Evolutionary conservation across 2,888 invertebrate species (phyloP).

Genomic region (Camptogramma bilineatum): DNA sequence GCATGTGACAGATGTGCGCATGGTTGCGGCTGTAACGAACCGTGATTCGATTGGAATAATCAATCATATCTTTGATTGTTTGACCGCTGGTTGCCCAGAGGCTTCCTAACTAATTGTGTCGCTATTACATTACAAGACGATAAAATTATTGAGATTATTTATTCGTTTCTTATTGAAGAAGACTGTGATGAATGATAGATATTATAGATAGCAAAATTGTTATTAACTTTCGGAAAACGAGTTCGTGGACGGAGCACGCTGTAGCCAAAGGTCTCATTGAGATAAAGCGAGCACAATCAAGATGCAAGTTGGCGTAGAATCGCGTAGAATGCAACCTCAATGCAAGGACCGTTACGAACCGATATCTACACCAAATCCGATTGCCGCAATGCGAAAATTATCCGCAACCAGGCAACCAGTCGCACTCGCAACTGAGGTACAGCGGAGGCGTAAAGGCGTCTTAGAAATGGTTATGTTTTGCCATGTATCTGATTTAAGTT

Average conservation of each 20-base stretch:
- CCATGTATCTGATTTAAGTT: conserved; percentile 80
- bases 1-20: conserved; percentile 83
- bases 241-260: conserved; percentile 29
- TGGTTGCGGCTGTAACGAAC: conserved; percentile 81
- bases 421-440: conserved; percentile 53
- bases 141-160: conserved; percentile 19
- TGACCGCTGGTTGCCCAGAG: conserved; percentile 66
- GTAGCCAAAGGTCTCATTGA: conserved; percentile 54
- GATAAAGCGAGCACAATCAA: conserved; percentile 63
- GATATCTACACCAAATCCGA: conserved; percentile 76
- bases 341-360: conserved; percentile 76
- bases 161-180: conserved; percentile 20
- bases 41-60: conserved; percentile 80
- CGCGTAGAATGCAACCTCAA: conserved; percentile 73
- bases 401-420: conserved; percentile 56
- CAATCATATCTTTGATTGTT: conserved; percentile 82
- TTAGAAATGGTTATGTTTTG: conserved; percentile 78
- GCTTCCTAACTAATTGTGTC: conserved; percentile 55
- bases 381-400: conserved; percentile 82
- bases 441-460: conserved; percentile 75
- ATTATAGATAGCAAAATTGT: background rate
- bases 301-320: conserved; percentile 65
- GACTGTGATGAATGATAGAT: conserved; percentile 16
- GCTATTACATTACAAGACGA: conserved; percentile 31
- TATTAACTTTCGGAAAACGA: background rate